Conservation (phyloP, 2,113 vertebrate genomes). For the Sturnus vulgaris region DNA sequence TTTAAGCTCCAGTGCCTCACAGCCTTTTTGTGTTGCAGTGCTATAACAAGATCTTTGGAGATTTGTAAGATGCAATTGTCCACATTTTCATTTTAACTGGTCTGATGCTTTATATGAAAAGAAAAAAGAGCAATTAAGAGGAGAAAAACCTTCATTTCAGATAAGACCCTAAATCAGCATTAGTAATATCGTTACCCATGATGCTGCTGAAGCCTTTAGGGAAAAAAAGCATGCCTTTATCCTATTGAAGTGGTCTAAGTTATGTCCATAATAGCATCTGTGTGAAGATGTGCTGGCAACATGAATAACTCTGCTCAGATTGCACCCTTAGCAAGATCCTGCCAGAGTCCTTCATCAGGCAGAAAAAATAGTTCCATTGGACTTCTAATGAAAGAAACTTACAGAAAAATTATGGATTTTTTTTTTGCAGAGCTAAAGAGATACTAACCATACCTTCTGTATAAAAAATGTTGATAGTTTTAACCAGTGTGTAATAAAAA, state of each 20-base stretch:
- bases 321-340: background rate
- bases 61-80: conserved; percentile 18
- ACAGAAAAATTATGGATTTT: background rate
- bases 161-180: background rate
- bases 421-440: background rate
- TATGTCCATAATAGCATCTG: background rate
- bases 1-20: background rate
- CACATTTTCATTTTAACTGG: background rate
- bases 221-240: background rate
- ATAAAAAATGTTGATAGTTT: background rate
- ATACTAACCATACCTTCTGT: background rate
- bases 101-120: background rate
- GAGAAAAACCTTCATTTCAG: conserved; percentile 13
- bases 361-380: background rate
- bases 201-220: background rate
- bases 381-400: background rate
- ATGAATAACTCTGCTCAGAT: background rate
- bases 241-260: background rate
- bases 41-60: background rate
- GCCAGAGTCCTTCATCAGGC: background rate
- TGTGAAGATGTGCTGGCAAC: background rate
- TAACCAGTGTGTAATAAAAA: background rate
- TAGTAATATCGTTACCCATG: background rate
- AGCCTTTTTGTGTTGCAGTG: background rate
- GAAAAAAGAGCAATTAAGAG: background rate